Base-by-base conservation (phyloP, 2,888 invertebrate species). In the Calliphora vomitoria region DNA sequence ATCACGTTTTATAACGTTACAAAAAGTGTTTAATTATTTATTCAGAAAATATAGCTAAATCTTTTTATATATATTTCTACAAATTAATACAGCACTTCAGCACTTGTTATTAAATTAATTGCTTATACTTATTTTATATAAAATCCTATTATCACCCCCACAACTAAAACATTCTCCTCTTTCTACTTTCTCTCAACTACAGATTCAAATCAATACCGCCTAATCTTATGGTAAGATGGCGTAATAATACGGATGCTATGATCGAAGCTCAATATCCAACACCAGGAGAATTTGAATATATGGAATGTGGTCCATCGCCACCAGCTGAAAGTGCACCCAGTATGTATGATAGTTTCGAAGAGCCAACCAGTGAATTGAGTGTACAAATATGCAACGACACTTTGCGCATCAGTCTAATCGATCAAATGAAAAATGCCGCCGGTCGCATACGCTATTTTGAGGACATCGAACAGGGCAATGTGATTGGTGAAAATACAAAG, bases 251-350 rank as follows among this genome's bases (percentile, higher is more conserved):
- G 76, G 93, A 94, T 90, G 93, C 94, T 88, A 93, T 95, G 93
- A 94, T 96, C 90, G 96, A 96, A 92, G 95, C 96, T 88, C 96
- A 96, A 92, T 95, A 95, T 92, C 96, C 96, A 87, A 95, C 96
- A 90, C 90, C 93, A 83, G 93, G 93, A 89, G 96, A 96, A 93
- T 96, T 96, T 93, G 96, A 96, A 93, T 96, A 96, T 93, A 96
- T 97, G 95, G 96, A 97, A 93, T 96, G 96, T 90, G 97, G 97
- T 82, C 96, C 96, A 55, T 96, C 97, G 20, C 97, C 97, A 10
- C 97, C 97, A 44, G 96, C 97, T 84, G 97, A 97, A 93, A 96
- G 96, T 93, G 96, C 96, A 64, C 96, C 97, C 89, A 96, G 96
- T 92, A 95, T 97, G 94, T 97, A 97, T 94, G 97, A 97, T 92